Evolutionary conservation across 2,797 vertebrate species (phyloP), one percentile per base, ranked within the genome.

Genomic region (Valencia hispanica): DNA sequence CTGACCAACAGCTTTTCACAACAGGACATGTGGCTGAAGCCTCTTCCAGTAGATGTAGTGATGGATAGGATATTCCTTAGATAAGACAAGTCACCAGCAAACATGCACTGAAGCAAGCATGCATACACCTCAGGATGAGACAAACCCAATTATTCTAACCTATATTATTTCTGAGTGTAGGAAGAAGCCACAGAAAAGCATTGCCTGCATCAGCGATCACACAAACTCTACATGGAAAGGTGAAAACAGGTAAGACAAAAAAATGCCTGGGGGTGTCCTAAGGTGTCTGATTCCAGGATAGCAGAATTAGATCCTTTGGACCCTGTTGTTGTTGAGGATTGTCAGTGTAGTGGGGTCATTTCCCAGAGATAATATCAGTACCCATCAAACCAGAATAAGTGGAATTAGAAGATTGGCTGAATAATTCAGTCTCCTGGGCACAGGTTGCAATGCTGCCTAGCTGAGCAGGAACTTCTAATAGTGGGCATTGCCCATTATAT

Each of bases 381-480:
- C 22, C 39, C 39, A 68, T 45, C 65, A 68, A 39, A 17, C 39
- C 43, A 39, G 39, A 68, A 43, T 45, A 25, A 68, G 39, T 43
- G 65, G 65, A 45, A 68, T 43, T 43, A 43, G 65, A 68, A 39
- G 25, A 68, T 43, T 68, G 43, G 63, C 51, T 41, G 36, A 41
- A 48, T 18, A 43, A 27, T 43, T 43, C 41, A 27, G 65, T 68
- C 39, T 68, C 65, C 14, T 25, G 17, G 65, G 39, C 65, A 68
- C 14, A 68, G 25, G 39, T 43, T 68, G 25, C 36, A 68, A 17
- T 43, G 39, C 39, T 68, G 65, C 25, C 65, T 25, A 15, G 36
- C 63, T 41, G 36, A 66, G 63, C 63, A 66, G 63, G 63, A 66
- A 22, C 63, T 66, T 36, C 63, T 66, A 66, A n/a, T 66, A 25